Base-by-base conservation (phyloP, 2,888 invertebrate genomes). In the Andrena camellia region DNA sequence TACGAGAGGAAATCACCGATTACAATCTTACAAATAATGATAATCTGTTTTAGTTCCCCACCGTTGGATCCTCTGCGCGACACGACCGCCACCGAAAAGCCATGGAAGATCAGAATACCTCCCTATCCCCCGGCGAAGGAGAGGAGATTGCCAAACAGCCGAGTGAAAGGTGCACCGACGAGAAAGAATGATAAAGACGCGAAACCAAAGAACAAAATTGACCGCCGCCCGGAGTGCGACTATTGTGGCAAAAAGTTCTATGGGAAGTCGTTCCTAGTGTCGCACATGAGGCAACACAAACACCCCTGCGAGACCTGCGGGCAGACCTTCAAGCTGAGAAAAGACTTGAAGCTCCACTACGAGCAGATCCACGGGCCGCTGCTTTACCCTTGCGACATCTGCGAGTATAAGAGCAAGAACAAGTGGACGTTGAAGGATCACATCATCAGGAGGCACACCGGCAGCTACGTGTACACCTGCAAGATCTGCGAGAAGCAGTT, bases 371-470 rank as follows among this genome's bases (percentile, higher is more conserved):
- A 87, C 67, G 88, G 85, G 0, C 78, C 81, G 33, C 63, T 76
- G 1, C 2, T 87, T 4, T 83, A 83, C 29, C 82, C 87, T 6
- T 86, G 86, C 59, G 68, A 64, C 20, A 73, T 85, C 23, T 86
- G 86, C 73, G 85, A 86, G 0, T 86, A 85, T 52, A 87, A 80
- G 50, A 87, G 83, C 78, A 76, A 57, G 33, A 87, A 83, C 50
- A 80, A 76, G 42, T 78, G 83, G 78, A 86, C 83, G 4, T 8
- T 87, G 20, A 82, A 71, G 63, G 84, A 84, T 3, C 87, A 87
- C 29, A 69, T 87, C 26, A 74, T 84, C 4, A 60, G 81, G 0
- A 86, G 71, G 20, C 87, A 87, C 62, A 87, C 80, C 5, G 77
- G 59, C 59, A 68, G 59, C 8, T 81, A 71, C 31, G 63, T 73